phyloP scores from a whole-genome alignment of 2,888 invertebrate genomes.

The Lasioglossum malachurum region DNA sequence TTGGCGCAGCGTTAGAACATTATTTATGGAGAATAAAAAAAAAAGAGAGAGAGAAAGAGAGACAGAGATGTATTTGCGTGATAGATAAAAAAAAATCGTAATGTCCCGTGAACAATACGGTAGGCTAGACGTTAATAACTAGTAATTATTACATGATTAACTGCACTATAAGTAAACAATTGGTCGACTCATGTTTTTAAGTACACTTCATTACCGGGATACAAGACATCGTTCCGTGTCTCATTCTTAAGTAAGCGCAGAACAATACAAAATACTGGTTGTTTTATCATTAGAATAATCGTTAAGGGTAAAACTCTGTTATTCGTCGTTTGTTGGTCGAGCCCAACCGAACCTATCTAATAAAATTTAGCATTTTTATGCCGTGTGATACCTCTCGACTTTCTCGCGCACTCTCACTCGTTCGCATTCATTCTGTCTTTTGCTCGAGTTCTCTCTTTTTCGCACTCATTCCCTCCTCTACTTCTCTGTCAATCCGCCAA shows the following conservation, averaged over 20 bases:
- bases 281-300: conserved; percentile 76
- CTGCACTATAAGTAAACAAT: conserved; percentile 75
- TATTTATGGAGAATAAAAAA: conserved; percentile 62
- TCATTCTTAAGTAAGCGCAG: conserved; percentile 82
- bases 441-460: conserved; percentile 24
- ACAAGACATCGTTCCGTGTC: conserved; percentile 77
- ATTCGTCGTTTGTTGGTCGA: conserved; percentile 31
- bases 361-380: conserved; percentile 67
- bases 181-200: conserved; percentile 80
- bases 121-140: conserved; percentile 64
- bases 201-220: conserved; percentile 83
- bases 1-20: conserved; percentile 55
- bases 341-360: conserved; percentile 56
- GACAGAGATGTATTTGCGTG: conserved; percentile 54
- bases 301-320: conserved; percentile 64
- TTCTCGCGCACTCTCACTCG: conserved; percentile 19
- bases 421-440: neutral
- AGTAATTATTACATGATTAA: conserved; percentile 72
- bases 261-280: conserved; percentile 83
- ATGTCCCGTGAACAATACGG: conserved; percentile 57
- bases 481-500: conserved; percentile 44
- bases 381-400: conserved; percentile 62
- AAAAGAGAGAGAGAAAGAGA: conserved; percentile 21
- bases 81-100: conserved; percentile 63
- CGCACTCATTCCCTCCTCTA: conserved; percentile 15